Evolutionary conservation across 2,888 invertebrate genomes (phyloP).

Genomic region (Dolichopus griseipennis): DNA sequence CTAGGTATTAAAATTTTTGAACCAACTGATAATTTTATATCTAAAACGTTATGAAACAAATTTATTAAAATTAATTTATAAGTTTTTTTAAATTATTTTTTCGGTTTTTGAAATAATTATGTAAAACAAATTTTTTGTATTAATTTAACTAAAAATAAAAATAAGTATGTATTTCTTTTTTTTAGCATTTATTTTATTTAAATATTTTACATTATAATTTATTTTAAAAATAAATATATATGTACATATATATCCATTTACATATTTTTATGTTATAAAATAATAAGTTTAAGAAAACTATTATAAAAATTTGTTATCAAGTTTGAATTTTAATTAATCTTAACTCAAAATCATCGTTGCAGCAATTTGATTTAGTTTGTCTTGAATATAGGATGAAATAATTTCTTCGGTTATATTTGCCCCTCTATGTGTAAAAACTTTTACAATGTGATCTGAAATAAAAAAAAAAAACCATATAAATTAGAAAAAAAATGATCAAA

Average conservation of each 20-base stretch:
- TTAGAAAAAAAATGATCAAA: neutral
- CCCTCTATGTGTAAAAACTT: conserved; percentile 37
- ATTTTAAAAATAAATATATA: neutral
- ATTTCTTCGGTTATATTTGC: conserved; percentile 28
- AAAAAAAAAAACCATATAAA: conserved; percentile 10
- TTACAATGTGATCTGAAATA: conserved; percentile 38
- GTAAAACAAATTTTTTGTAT: too few relatives aligned
- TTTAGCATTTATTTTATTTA: too few relatives aligned
- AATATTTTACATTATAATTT: too few relatives aligned
- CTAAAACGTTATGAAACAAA: neutral
- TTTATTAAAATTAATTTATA: neutral
- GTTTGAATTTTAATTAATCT: neutral
- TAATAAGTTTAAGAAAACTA: too few relatives aligned
- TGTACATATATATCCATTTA: too few relatives aligned
- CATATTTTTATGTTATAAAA: too few relatives aligned
- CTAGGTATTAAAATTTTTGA: conserved; percentile 22
- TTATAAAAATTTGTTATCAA: neutral
- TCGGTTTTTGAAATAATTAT: too few relatives aligned
- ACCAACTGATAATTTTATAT: neutral
- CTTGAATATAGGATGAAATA: conserved; percentile 32
- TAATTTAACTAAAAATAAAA: too few relatives aligned
- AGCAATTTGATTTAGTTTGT: conserved; percentile 24
- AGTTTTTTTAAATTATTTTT: neutral
- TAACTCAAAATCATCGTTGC: neutral
- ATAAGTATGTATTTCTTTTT: too few relatives aligned